Percentiles rank a stretch among this genome's conserved stretches.
Conservation (phyloP, 1,140 invertebrate genomes). For the Lepidostoma basale region DNA sequence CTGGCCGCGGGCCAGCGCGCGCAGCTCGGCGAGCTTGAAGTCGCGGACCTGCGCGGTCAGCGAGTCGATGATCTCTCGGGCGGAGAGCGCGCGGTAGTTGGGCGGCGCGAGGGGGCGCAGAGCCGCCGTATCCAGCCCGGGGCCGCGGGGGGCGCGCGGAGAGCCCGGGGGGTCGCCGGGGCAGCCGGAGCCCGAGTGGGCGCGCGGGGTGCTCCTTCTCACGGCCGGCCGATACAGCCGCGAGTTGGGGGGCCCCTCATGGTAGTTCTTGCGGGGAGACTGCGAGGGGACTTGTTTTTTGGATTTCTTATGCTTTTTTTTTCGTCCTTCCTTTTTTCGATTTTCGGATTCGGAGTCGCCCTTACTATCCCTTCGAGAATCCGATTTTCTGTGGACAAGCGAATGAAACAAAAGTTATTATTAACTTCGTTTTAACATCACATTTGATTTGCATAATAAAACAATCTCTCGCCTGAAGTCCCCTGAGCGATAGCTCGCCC, state of each 20-base stretch:
- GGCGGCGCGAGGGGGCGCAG: conserved; percentile 17
- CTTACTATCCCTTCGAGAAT: not conserved
- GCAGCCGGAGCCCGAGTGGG: not conserved
- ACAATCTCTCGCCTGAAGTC: too few relatives aligned
- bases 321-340: not conserved
- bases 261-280: too few relatives aligned
- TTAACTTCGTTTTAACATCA: too few relatives aligned
- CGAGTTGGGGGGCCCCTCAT: not conserved
- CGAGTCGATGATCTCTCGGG: conserved; percentile 40
- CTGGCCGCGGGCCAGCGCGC: not conserved
- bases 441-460: too few relatives aligned
- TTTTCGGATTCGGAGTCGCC: not conserved
- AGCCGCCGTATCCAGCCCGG: not conserved
- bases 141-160: not conserved
- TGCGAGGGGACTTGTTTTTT: too few relatives aligned
- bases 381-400: not conserved
- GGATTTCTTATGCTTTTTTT: not conserved
- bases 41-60: conserved; percentile 34
- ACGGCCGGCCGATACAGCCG: conserved; percentile 1
- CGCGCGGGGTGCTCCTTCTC: not conserved
- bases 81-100: conserved; percentile 32
- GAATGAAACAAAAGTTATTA: too few relatives aligned
- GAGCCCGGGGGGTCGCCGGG: not conserved
- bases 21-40: conserved; percentile 1
- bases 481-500: too few relatives aligned